Evolutionary conservation across 1,140 invertebrate species (phyloP), one percentile per base, ranked within the genome.

Genomic region (Saccostrea echinata): DNA sequence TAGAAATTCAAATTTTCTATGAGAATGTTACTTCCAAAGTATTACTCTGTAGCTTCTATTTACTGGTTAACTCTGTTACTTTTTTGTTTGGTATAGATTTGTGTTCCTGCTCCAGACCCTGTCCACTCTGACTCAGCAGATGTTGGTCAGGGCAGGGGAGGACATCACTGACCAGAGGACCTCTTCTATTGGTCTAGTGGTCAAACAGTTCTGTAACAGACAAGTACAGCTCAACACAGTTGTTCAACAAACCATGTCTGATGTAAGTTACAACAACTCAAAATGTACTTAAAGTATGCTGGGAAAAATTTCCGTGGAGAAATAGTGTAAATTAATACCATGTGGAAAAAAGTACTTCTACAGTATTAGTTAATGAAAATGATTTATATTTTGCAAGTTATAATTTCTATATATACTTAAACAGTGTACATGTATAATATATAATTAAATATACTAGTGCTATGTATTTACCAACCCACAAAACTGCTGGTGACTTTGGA

Each of bases 151-250:
- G 43, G 24, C 64, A 35, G 89, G 87, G 21, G 84, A n/a, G 18
- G 87, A 90, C 12, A 76, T 55, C 51, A 61, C 83, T 82, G 82
- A 83, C 9, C 68, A 84, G 13, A 81, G 83, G 35, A 92, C 88
- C n/a, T 91, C 89, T 13, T 94, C 94, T 83, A 92, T 94, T 18
- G 94, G 94, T 11, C 85, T 94, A 1, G 91, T 93, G 43, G 91
- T 91, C 11, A 94, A 93, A 85, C 91, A 93, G 76, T 94, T 92
- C 88, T 95, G 93, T 92, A 90, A 89, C 21, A 91, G 91, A 35
- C 90, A 94, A 68, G 88, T 92, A 21, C 91, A 93, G 30, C 88
- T 94, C 18, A 90, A 94, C 24, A 90, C 90, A n/a, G 30, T 90
- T 4, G 85, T 93, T 13, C 91, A 92, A 86, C 92, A 94, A 81